Base-by-base conservation (phyloP, 1,140 invertebrate species). In the Sipha flava region DNA sequence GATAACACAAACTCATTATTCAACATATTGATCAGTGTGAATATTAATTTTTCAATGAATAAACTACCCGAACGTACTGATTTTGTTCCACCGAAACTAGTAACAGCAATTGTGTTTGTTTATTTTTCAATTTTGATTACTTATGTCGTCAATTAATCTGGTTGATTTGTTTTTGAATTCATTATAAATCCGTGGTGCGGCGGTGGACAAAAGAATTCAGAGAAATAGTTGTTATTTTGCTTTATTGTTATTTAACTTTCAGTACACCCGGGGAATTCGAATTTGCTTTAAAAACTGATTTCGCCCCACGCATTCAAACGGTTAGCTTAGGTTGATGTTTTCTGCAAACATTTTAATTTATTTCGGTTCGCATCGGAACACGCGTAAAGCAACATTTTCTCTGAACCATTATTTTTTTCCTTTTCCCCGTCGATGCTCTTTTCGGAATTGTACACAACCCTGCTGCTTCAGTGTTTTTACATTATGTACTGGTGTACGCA, bases 201-300 rank as follows among this genome's bases (percentile, higher is more conserved):
- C 26, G 1, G n/a, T 14, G 37, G 21, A 43, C 62, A 66, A 43
- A 66, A 14, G 14, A 43, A 66, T 43, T 26, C 21, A 2, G 43
- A 2, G 37, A 43, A 66, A 66, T 66, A 26, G 34, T 66, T n/a
- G n/a, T n/a, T 66, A 21, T 66, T 66, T 66, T 43, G 1, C 12
- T 66, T 66, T 66, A 66, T 66, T 26, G 64, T 66, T 66, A 66
- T 66, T 66, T 66, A 43, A 66, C 43, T 66, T 66, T 66, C 64
- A 43, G 37, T 21, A 40, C 64, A 66, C 12, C n/a, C 37, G 21
- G 43, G 64, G 64, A 66, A 66, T 66, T 66, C 43, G 21, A 66
- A 66, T n/a, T n/a, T 43, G 64, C 43, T 66, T 40, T 66, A 40
- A 66, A 43, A 66, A 43, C 21, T 66, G 64, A 66, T 66, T 54